These are phyloP conservation scores for Psix sp. DNA, from an alignment of 1,140 invertebrate genomes.

Conservation along the genomic window DNA sequence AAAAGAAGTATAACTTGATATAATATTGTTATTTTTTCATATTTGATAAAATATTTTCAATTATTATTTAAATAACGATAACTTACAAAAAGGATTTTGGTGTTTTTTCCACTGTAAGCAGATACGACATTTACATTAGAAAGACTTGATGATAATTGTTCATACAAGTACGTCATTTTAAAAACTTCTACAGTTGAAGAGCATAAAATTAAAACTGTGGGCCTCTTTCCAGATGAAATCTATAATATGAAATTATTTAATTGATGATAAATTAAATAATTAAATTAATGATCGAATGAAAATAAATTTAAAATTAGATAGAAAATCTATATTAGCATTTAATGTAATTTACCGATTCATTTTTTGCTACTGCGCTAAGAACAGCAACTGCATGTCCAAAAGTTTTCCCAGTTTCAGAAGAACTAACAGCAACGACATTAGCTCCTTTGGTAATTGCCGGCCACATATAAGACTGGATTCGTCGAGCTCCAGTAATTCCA, in stretches of 20 bases:
- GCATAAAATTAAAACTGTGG: slow-evolving; percentile 67
- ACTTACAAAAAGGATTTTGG: slow-evolving; percentile 64
- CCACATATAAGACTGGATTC: slow-evolving; percentile 73
- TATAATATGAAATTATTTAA: slow-evolving; percentile 11
- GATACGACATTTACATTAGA: slow-evolving; percentile 59
- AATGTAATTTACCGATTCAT: slow-evolving; percentile 58
- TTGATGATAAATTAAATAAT: slow-evolving; percentile 31
- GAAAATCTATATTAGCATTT: no score
- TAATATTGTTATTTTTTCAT: no score
- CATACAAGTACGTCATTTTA: slow-evolving; percentile 53
- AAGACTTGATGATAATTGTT: slow-evolving; percentile 48
- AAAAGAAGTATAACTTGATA: slow-evolving; percentile 46
- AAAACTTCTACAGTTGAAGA: slow-evolving; percentile 65
- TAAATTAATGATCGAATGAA: slow-evolving; percentile 2
- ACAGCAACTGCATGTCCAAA: slow-evolving; percentile 67
- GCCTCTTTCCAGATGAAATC: slow-evolving; percentile 49
- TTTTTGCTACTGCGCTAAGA: slow-evolving; percentile 53
- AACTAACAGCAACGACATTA: slow-evolving; percentile 66
- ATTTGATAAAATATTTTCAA: slow-evolving; percentile 17
- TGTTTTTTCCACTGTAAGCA: slow-evolving; percentile 65
- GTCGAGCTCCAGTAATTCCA: slow-evolving; percentile 49
- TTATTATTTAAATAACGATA: slow-evolving; percentile 14
- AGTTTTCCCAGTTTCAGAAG: slow-evolving; percentile 70
- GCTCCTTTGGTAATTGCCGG: slow-evolving; percentile 70
- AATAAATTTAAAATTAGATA: no score